Percentiles rank a stretch among this genome's conserved stretches.
Evolutionary conservation across 2,797 vertebrate genomes (phyloP).

Genomic region (Adelosebastes latens): DNA sequence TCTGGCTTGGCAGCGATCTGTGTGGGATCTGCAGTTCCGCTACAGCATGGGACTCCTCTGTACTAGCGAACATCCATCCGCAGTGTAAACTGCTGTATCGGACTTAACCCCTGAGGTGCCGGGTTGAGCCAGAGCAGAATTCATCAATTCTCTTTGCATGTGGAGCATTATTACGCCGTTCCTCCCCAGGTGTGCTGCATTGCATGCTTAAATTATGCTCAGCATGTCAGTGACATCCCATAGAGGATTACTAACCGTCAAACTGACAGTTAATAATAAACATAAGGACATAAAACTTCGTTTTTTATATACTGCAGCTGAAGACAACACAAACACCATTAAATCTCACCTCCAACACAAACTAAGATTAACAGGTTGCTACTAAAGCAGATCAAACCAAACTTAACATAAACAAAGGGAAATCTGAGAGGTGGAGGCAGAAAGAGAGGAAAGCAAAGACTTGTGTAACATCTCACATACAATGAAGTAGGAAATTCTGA

Average conservation of each 20-base stretch:
- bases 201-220: conserved; percentile 61
- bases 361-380: conserved; percentile 7
- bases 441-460: background rate
- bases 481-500: background rate
- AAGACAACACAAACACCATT: background rate
- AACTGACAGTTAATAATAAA: background rate
- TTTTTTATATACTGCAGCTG: conserved; percentile 7
- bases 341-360: background rate
- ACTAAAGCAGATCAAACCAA: background rate
- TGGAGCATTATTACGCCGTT: conserved; percentile 30
- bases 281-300: background rate
- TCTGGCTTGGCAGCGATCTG: conserved; percentile 78
- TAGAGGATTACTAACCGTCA: conserved; percentile 13
- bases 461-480: background rate
- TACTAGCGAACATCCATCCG: conserved; percentile 83
- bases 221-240: conserved; percentile 8
- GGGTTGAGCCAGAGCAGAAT: conserved; percentile 22
- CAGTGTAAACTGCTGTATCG: conserved; percentile 87
- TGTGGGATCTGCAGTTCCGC: conserved; percentile 83
- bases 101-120: conserved; percentile 80
- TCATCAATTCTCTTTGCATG: conserved; percentile 45
- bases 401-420: background rate
- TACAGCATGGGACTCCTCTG: conserved; percentile 81
- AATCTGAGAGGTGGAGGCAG: background rate
- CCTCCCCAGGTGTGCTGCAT: conserved; percentile 68